A percentile compares a stretch with the other conserved stretches of the same genome.
Conservation (phyloP, 2,797 vertebrate genomes). For the Phylloscopus collybita region DNA sequence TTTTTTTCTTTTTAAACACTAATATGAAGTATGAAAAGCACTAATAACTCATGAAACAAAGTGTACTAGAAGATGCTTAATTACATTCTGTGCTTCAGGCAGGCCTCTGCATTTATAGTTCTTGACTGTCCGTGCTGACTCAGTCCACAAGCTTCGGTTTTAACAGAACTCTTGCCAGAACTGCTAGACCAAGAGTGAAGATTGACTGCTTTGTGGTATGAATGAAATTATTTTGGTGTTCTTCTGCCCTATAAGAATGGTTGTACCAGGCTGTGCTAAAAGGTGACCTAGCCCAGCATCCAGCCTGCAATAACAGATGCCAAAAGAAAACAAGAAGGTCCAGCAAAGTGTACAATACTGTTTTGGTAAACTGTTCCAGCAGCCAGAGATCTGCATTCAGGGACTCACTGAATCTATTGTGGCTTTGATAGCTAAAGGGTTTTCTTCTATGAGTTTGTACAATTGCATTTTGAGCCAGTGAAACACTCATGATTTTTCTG, state of each 20-base stretch:
- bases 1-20: slow-evolving; percentile 1
- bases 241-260: background rate
- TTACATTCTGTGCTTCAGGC: slow-evolving; percentile 32
- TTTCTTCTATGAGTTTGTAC: background rate
- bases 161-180: slow-evolving; percentile 45
- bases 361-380: background rate
- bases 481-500: background rate
- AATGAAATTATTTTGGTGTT: slow-evolving; percentile 15
- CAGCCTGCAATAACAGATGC: background rate
- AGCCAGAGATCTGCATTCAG: background rate
- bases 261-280: background rate
- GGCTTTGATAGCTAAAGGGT: background rate
- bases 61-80: background rate
- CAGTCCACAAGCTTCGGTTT: background rate
- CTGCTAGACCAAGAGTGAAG: background rate
- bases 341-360: background rate
- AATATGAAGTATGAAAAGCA: background rate
- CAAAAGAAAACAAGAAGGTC: background rate
- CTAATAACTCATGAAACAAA: background rate
- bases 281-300: background rate
- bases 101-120: background rate
- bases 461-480: background rate
- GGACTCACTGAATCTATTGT: background rate
- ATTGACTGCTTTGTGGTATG: background rate
- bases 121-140: slow-evolving; percentile 3